Percentiles rank a stretch among this genome's conserved stretches.
Evolutionary conservation across 2,888 invertebrate species (phyloP).

Genomic region (Aethes cnicana): DNA sequence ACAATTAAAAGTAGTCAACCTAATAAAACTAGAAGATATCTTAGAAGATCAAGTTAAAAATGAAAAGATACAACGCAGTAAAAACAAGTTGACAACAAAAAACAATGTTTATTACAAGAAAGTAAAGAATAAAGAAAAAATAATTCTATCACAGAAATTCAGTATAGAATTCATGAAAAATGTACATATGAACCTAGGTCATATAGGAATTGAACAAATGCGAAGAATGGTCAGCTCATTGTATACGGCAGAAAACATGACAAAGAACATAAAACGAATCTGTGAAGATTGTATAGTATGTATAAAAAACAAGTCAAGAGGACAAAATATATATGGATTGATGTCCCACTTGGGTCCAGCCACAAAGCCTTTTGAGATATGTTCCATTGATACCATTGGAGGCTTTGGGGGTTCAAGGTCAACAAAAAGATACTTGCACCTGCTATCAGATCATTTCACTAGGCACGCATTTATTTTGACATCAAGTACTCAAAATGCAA

Average conservation of each 20-base stretch:
- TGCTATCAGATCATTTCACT: conserved; percentile 24
- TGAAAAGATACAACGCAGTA: conserved; percentile 28
- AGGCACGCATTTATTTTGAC: conserved; percentile 37
- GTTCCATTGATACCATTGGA: conserved; percentile 38
- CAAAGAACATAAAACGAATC: conserved; percentile 31
- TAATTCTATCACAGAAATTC: conserved; percentile 32
- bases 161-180: conserved; percentile 30
- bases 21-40: conserved; percentile 33
- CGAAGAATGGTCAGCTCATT: conserved; percentile 29
- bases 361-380: conserved; percentile 34
- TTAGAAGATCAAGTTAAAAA: conserved; percentile 31
- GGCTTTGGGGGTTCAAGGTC: conserved; percentile 38
- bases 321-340: conserved; percentile 34
- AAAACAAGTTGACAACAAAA: conserved; percentile 26
- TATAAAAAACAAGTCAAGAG: conserved; percentile 36
- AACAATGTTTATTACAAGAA: conserved; percentile 33
- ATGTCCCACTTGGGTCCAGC: conserved; percentile 39
- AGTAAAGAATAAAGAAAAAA: conserved; percentile 31
- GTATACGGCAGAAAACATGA: conserved; percentile 32
- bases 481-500: conserved; percentile 36
- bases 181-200: conserved; percentile 29
- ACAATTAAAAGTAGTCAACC: conserved; percentile 33
- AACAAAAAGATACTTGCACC: conserved; percentile 41
- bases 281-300: conserved; percentile 34
- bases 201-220: conserved; percentile 35